phyloP scores from a whole-genome alignment of 2,888 invertebrate genomes.

The Diaphora mendica region DNA sequence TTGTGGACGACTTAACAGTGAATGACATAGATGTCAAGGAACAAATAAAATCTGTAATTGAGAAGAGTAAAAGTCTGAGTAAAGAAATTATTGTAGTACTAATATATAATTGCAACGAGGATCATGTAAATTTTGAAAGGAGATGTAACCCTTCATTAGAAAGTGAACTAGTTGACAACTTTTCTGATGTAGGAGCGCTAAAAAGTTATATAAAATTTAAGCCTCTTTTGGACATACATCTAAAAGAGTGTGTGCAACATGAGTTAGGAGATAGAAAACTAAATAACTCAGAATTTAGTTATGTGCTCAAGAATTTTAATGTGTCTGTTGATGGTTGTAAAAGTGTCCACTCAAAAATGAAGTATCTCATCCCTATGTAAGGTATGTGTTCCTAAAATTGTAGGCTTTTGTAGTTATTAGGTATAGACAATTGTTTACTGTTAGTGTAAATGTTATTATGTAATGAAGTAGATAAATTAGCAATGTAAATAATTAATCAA shows the following conservation, averaged over 20 bases:
- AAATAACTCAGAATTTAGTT: slow-evolving; percentile 52
- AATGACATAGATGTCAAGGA: slow-evolving; percentile 59
- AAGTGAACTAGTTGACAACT: slow-evolving; percentile 56
- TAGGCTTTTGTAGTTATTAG: slow-evolving; percentile 24
- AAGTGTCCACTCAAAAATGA: slow-evolving; percentile 78
- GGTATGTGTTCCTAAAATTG: slow-evolving; percentile 46
- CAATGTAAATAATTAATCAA: neutral
- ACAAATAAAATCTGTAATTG: slow-evolving; percentile 61
- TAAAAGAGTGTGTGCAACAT: slow-evolving; percentile 72
- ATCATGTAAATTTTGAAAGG: slow-evolving; percentile 52
- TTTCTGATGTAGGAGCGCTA: slow-evolving; percentile 57
- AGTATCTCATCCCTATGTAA: slow-evolving; percentile 63
- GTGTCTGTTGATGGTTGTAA: slow-evolving; percentile 79
- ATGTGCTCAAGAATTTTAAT: slow-evolving; percentile 73
- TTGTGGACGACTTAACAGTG: slow-evolving; percentile 73
- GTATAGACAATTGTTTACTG: neutral
- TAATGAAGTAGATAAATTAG: slow-evolving; percentile 1
- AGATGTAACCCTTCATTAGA: slow-evolving; percentile 64
- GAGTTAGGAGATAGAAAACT: slow-evolving; percentile 59
- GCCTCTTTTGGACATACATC: slow-evolving; percentile 61
- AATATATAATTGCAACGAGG: slow-evolving; percentile 72
- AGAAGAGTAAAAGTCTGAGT: slow-evolving; percentile 66
- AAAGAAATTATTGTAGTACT: slow-evolving; percentile 72
- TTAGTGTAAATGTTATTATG: neutral
- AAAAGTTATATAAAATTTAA: slow-evolving; percentile 71